These are phyloP conservation scores for Malurus elegans DNA, from an alignment of 2,113 vertebrate species.

Conservation along the genomic window DNA sequence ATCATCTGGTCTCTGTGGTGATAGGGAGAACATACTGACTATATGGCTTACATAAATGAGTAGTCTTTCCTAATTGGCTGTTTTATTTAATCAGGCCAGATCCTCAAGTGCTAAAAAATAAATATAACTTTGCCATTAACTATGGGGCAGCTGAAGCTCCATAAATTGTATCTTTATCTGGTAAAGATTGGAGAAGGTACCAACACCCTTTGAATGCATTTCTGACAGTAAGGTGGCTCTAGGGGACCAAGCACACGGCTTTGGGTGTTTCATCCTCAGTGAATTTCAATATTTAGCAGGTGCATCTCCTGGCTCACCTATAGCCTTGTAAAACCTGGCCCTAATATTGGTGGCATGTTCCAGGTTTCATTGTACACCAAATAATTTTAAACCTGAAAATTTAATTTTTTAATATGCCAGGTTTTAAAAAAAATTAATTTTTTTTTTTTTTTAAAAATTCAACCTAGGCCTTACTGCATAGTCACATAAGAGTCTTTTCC, in stretches of 20 bases:
- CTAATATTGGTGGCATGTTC: not conserved
- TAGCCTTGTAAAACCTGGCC: not conserved
- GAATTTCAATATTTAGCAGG: not conserved
- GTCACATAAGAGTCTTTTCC: not conserved
- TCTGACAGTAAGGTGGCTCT: not conserved
- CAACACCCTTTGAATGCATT: not conserved
- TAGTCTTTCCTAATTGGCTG: not conserved
- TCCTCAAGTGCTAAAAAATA: not conserved
- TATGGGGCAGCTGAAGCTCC: not conserved
- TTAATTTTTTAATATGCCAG: not conserved
- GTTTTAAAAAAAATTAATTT: too few species aligned
- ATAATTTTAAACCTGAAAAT: not conserved
- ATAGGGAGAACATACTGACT: not conserved
- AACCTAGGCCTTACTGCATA: not conserved
- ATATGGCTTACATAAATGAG: not conserved
- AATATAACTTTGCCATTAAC: not conserved
- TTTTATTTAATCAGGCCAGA: constrained; percentile 10
- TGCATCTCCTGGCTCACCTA: not conserved
- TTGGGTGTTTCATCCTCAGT: not conserved
- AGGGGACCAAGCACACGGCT: not conserved
- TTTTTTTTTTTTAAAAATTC: not conserved
- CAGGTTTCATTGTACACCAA: not conserved
- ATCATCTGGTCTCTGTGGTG: not conserved
- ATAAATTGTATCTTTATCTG: not conserved
- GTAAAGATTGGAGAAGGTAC: not conserved